These are phyloP conservation scores for Muscina levida DNA, from an alignment of 2,888 invertebrate genomes.

Conservation along the genomic window DNA sequence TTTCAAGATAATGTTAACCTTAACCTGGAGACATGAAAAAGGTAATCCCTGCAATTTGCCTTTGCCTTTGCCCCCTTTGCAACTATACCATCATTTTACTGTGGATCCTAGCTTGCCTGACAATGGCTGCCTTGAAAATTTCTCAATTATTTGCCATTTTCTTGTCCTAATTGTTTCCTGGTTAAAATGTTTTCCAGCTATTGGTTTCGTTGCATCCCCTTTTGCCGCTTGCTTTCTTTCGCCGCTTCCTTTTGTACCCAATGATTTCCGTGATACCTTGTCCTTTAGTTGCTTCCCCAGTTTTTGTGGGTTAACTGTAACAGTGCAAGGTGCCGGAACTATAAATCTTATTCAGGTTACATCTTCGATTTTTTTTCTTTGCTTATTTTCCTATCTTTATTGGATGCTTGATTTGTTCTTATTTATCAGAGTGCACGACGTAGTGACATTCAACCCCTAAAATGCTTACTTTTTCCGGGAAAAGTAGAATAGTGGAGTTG, in stretches of 20 bases:
- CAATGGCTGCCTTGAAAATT: slow-evolving; percentile 33
- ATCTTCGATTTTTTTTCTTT: slow-evolving; percentile 29
- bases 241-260: not conserved
- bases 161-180: slow-evolving; percentile 59
- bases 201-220: slow-evolving; percentile 4
- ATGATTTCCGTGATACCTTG: slow-evolving; percentile 25
- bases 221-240: not conserved
- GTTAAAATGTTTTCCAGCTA: slow-evolving; percentile 42
- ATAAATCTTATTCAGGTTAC: slow-evolving; percentile 42
- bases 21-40: slow-evolving; percentile 37
- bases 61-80: not conserved
- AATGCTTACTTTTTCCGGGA: not conserved
- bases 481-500: too few relatives aligned
- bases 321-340: slow-evolving; percentile 24
- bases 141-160: slow-evolving; percentile 57
- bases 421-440: not conserved
- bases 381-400: slow-evolving; percentile 10
- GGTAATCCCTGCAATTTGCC: not conserved
- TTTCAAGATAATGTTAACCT: slow-evolving; percentile 41
- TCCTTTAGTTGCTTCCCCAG: not conserved
- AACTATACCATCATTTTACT: not conserved
- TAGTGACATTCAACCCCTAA: slow-evolving; percentile 18
- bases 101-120: too few relatives aligned
- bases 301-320: not conserved
- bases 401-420: not conserved